Base-by-base conservation (phyloP, 1,140 invertebrate species). In the Eumaeus atala region DNA sequence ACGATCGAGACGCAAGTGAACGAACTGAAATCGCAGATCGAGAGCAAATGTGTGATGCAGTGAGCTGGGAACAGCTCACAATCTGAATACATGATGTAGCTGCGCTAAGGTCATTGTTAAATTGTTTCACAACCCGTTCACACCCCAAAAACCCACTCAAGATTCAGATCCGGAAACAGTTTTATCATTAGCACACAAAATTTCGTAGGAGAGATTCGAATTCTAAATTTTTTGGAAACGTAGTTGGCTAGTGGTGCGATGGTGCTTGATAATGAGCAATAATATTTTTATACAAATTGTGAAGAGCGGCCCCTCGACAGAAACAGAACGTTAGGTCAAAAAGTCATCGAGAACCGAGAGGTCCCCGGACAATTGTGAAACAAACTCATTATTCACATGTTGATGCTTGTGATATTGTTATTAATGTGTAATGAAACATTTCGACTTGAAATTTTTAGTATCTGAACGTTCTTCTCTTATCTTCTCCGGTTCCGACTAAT, bases 1-100 rank as follows among this genome's bases (percentile, higher is more conserved):
- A 94, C 95, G 84, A 93, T 97, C 91, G 95, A 97, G 89, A 95
- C 94, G 78, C 95, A 96, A 92, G 95, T 97, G 87, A 97, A 93
- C 89, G 95, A 97, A 90, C 90, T 97, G 84, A 97, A 96, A 90
- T 92, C 95, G 75, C 95, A 96, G 89, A 95, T 97, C 85, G 96
- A 97, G 91, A 95, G 94, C 90, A 96, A 95, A 90, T 97, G 95
- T 90, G 93, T 92, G 78, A 92, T 95, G 89, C 95, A 96, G 94
- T 96, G 80, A 84, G 68, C 66, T 54, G 12, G 49, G 56, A 40
- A 35, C 11, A 48, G 17, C 59, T 47, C 53, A 40, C 58, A 67
- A 62, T 70, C 56, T 53, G 73, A 76, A 79, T 84, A 84, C 80
- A 82, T 84, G 80, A 84, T 82, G 78, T 82, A 78, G 78, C 78